Conservation (phyloP, 1,140 invertebrate species). For the Drosophila repletoides region DNA sequence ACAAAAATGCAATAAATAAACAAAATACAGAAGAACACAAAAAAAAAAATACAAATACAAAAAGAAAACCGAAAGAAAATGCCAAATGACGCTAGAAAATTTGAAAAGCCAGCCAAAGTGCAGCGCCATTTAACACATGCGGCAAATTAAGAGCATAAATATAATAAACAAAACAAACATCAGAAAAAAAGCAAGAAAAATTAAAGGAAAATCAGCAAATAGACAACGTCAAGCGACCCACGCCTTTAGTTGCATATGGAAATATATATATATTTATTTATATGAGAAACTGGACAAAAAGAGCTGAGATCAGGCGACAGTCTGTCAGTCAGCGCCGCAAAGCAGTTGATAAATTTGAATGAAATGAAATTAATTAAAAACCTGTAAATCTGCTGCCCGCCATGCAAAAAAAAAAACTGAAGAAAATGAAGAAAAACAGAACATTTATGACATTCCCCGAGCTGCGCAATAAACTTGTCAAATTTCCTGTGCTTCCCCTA, state of each 20-base stretch:
- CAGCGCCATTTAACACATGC: conserved; percentile 69
- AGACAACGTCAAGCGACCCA: conserved; percentile 31
- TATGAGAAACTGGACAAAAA: not conserved
- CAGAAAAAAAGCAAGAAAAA: conserved; percentile 1
- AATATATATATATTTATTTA: too few relatives aligned
- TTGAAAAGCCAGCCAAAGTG: conserved; percentile 55
- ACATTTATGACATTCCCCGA: conserved; percentile 36
- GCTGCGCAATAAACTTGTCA: conserved; percentile 64
- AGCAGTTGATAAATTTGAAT: conserved; percentile 57
- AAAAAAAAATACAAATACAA: conserved; percentile 31
- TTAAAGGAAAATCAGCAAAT: conserved; percentile 13
- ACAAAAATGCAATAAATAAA: conserved; percentile 71
- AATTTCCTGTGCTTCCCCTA: not conserved
- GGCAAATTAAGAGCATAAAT: conserved; percentile 63
- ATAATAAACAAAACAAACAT: conserved; percentile 6
- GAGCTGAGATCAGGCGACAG: conserved; percentile 13
- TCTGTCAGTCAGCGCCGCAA: conserved; percentile 20
- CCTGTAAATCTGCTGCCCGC: conserved; percentile 75
- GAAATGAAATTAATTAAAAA: conserved; percentile 78
- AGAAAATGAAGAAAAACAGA: conserved; percentile 14
- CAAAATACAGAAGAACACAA: conserved; percentile 42
- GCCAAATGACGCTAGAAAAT: conserved; percentile 32
- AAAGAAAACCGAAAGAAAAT: conserved; percentile 33
- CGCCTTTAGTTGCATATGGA: conserved; percentile 25
- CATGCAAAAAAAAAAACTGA: too few relatives aligned